Conservation (phyloP, 2,113 vertebrate genomes). For the Rhinichthys klamathensis region DNA sequence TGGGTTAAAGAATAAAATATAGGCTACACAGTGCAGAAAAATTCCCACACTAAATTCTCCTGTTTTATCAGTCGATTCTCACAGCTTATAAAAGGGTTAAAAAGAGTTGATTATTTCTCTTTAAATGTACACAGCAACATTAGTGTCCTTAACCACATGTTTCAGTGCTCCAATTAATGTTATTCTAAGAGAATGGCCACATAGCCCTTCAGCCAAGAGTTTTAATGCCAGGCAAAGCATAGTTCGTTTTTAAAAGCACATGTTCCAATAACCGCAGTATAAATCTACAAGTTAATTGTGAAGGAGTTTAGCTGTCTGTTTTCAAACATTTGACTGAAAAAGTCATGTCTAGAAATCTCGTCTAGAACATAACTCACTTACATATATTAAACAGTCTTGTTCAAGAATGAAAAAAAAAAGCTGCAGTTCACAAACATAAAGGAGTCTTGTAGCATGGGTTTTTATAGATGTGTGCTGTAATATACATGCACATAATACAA, state of each 20-base stretch:
- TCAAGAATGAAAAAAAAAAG: slow-evolving; percentile 1
- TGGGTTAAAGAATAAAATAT: not conserved
- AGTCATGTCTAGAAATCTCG: not conserved
- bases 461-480: not conserved
- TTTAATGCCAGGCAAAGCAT: slow-evolving; percentile 43
- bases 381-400: not conserved
- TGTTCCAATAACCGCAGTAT: slow-evolving; percentile 44
- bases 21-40: not conserved
- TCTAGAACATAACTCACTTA: slow-evolving; percentile 6
- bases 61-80: not conserved
- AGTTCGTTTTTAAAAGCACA: slow-evolving; percentile 36
- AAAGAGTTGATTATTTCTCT: slow-evolving; percentile 29
- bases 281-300: slow-evolving; percentile 34
- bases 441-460: not conserved
- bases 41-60: not conserved
- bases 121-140: not conserved
- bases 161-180: slow-evolving; percentile 35
- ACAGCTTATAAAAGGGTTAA: not conserved
- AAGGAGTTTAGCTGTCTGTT: slow-evolving; percentile 34
- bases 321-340: slow-evolving; percentile 39
- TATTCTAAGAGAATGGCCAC: slow-evolving; percentile 34
- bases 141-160: slow-evolving; percentile 31
- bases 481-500: not conserved
- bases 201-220: slow-evolving; percentile 9
- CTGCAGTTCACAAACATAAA: not conserved